phyloP scores from a whole-genome alignment of 2,888 invertebrate species.

The Zonitis immaculata region DNA sequence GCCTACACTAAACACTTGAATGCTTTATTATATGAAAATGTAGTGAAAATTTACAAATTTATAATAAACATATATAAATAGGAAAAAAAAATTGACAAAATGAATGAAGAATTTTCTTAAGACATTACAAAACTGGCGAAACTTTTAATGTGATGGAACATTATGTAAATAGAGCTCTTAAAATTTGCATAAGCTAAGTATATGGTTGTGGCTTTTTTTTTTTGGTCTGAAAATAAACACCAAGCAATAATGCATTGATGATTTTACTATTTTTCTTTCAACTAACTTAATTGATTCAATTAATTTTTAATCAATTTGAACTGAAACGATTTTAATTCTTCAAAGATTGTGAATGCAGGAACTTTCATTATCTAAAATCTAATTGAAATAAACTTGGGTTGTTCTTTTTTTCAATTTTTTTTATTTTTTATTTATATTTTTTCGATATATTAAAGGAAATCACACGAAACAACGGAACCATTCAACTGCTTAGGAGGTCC shows the following conservation, averaged over 20 bases:
- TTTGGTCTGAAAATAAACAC: neutral
- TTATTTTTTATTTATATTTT: no score
- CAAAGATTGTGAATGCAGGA: no score
- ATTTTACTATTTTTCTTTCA: no score
- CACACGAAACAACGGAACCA: neutral
- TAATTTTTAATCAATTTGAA: no score
- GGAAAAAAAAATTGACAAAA: neutral
- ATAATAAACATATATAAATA: neutral
- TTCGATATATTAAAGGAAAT: neutral
- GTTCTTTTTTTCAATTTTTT: neutral
- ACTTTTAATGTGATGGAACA: constrained; percentile 11
- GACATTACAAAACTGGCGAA: constrained; percentile 5
- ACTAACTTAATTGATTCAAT: no score
- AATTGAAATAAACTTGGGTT: neutral
- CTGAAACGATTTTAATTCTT: no score
- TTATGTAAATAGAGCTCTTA: constrained; percentile 6
- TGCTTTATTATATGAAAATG: no score
- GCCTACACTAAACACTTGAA: no score
- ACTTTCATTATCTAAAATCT: no score
- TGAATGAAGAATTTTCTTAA: constrained; percentile 4
- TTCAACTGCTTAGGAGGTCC: neutral
- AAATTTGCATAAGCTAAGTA: constrained; percentile 14
- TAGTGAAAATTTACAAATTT: neutral
- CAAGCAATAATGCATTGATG: neutral
- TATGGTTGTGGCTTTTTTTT: neutral